Evolutionary conservation across 2,888 invertebrate genomes (phyloP).

Genomic region (Macrophya alboannulata): DNA sequence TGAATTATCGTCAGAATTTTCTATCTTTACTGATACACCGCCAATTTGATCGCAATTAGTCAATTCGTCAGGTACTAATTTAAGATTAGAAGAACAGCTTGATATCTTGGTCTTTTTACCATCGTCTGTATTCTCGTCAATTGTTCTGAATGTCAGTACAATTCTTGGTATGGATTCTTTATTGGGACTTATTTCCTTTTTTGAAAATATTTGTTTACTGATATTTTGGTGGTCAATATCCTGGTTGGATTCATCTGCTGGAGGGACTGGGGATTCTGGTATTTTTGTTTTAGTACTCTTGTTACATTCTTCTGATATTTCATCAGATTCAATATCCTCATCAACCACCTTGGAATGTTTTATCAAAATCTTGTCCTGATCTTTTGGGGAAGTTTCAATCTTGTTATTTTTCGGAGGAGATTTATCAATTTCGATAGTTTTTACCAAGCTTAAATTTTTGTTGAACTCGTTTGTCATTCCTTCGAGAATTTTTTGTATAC

Average conservation of each 20-base stretch:
- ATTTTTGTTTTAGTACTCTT: neutral
- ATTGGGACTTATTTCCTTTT: constrained; percentile 70
- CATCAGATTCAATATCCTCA: constrained; percentile 54
- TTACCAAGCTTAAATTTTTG: constrained; percentile 68
- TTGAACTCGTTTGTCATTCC: constrained; percentile 79
- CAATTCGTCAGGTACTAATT: constrained; percentile 76
- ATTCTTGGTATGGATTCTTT: constrained; percentile 83
- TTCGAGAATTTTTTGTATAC: constrained; percentile 77
- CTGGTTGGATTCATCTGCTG: neutral
- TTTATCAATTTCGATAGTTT: constrained; percentile 61
- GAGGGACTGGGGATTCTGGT: neutral
- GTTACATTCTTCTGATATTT: neutral
- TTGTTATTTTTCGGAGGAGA: constrained; percentile 55
- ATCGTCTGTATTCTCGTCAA: constrained; percentile 78
- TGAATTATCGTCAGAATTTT: constrained; percentile 74
- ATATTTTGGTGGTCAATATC: neutral
- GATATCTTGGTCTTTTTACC: constrained; percentile 78
- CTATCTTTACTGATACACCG: constrained; percentile 78
- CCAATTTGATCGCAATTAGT: constrained; percentile 75
- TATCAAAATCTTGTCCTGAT: constrained; percentile 50
- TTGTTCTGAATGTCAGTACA: constrained; percentile 84
- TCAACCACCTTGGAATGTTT: constrained; percentile 57
- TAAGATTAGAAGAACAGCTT: constrained; percentile 76
- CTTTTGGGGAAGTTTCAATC: constrained; percentile 59
- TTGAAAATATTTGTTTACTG: constrained; percentile 64